Evolutionary conservation across 30 jellyfish, hydroid and myxozoan species (phyloP).

Genomic region (Turritopsis dohrnii): DNA sequence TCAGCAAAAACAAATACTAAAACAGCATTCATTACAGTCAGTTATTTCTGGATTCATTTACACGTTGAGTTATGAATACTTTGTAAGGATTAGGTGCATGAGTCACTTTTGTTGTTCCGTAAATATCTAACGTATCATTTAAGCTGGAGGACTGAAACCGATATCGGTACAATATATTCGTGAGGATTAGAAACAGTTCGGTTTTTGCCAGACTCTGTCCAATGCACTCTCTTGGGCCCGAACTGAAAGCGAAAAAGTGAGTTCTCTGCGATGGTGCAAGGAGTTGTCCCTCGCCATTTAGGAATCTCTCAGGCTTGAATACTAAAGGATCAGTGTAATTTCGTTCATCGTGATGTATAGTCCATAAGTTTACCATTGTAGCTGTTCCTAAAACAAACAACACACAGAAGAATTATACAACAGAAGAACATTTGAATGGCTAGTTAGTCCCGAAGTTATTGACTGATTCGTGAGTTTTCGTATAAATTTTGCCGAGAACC

Average conservation of each 20-base stretch:
- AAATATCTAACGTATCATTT: not conserved
- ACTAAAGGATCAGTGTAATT: slow-evolving; percentile 6
- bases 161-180: not conserved
- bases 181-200: slow-evolving; percentile 9
- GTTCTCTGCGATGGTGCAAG: not conserved
- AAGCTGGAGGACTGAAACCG: not conserved
- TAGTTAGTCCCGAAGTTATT: no score
- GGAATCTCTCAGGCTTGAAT: slow-evolving; percentile 16
- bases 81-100: slow-evolving; percentile 21
- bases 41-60: no score
- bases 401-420: no score
- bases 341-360: slow-evolving; percentile 19
- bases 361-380: slow-evolving; percentile 14
- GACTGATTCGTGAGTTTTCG: no score
- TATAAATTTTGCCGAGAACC: no score
- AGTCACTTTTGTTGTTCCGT: slow-evolving; percentile 23
- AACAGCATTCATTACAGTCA: no score
- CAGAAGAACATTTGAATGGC: no score
- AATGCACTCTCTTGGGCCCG: slow-evolving; percentile 16
- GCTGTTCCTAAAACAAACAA: not conserved
- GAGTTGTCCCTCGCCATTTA: not conserved
- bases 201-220: slow-evolving; percentile 17
- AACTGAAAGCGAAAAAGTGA: slow-evolving; percentile 16
- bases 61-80: not conserved
- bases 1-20: no score